Conservation (phyloP, 2,888 invertebrate genomes). For the Scaptomyza caliginosa region DNA sequence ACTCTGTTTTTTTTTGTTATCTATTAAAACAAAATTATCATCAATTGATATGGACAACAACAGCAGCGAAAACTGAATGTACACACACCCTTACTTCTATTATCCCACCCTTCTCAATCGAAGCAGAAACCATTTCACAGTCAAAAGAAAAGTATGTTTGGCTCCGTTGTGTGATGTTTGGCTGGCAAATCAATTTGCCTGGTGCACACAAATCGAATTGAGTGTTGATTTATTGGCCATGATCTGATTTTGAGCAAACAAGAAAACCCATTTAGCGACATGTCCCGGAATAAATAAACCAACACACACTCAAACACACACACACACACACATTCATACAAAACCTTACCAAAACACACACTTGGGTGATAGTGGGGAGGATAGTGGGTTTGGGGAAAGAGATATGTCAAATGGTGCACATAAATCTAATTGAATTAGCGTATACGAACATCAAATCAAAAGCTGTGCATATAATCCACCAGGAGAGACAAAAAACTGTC, state of each 20-base stretch:
- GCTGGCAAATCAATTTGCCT: constrained; percentile 50
- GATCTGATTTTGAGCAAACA: constrained; percentile 74
- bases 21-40: constrained; percentile 29
- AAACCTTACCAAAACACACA: background rate
- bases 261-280: constrained; percentile 71
- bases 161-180: constrained; percentile 31
- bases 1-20: constrained; percentile 37
- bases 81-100: background rate
- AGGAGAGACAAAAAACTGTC: background rate
- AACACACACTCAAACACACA: constrained; percentile 10
- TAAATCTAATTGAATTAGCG: constrained; percentile 75
- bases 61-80: constrained; percentile 31
- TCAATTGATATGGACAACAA: constrained; percentile 43
- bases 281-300: constrained; percentile 70
- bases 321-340: constrained; percentile 4
- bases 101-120: too few relatives aligned
- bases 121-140: background rate
- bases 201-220: constrained; percentile 61
- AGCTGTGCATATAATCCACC: constrained; percentile 7
- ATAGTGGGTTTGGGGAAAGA: background rate
- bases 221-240: constrained; percentile 73
- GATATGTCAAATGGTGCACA: constrained; percentile 64
- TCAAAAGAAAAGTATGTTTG: constrained; percentile 30
- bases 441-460: constrained; percentile 63
- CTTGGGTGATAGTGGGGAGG: background rate